Base-by-base conservation (phyloP, 2,888 invertebrate genomes). In the Cheilosia impressa region DNA sequence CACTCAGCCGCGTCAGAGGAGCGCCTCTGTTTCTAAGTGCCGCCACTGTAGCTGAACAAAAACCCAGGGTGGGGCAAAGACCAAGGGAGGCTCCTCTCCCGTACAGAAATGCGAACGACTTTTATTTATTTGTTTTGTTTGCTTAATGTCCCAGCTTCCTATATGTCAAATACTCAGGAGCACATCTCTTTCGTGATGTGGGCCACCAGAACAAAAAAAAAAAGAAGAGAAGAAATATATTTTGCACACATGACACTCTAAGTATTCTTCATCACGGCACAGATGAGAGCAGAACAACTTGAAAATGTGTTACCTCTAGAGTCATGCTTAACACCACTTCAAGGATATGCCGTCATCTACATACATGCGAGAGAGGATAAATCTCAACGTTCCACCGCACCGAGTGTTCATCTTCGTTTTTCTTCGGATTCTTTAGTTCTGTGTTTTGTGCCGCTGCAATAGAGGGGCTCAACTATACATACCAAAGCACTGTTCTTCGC, bases 251-350 rank as follows among this genome's bases (percentile, higher is more conserved):
- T 34, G 60, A 50, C 47, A 62, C 55, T 68, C 19, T 31, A 55
- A 69, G 75, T 66, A 58, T 58, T 38, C 62, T 66, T 47, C 38
- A 76, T 65, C 66, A 60, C 7, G 43, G 22, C 58, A n/a, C 31
- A 47, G 2, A 62, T 10, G 65, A 52, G 31, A 45, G 22, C 57
- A 60, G 31, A 71, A 47, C 71, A 58, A 65, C 79, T 79, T 75
- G 75, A 53, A 75, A 80, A 84, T 75, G 71, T 84, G 84, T 60
- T 79, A 84, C 80, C 84, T 84, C 75, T 66, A 75, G 84, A 84
- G 80, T 75, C 53, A 69, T 75, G 69, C 80, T 80, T 71, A 80
- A 80, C 79, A 84, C 83, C 83, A 79, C 69, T 84, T 79, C 73
- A 84, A 84, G 63, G 83, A 84, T 75, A 80, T 66, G 43, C 50